Evolutionary conservation across 2,797 vertebrate genomes (phyloP).

Genomic region (Pteronotus mesoamericanus): DNA sequence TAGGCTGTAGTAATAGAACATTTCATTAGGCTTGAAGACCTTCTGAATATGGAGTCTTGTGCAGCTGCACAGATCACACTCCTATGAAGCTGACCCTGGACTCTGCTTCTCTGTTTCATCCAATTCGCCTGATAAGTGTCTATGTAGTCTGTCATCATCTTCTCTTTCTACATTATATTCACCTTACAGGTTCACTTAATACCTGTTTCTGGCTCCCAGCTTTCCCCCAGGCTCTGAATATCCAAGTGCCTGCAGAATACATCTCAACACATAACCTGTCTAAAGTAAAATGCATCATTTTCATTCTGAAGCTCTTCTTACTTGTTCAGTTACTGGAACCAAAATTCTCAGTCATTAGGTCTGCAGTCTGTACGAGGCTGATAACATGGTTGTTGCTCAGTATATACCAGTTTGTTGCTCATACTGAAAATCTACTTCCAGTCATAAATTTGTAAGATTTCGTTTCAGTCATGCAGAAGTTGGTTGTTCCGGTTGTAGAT

Average conservation of each 20-base stretch:
- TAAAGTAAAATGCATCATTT: slow-evolving; percentile 1
- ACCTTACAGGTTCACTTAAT: neutral
- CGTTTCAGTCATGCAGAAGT: neutral
- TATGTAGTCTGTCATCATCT: neutral
- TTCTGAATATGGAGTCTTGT: neutral
- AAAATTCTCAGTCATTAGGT: neutral
- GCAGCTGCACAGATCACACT: neutral
- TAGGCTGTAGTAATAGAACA: neutral
- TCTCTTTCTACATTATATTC: neutral
- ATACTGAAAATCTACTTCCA: neutral
- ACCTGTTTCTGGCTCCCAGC: neutral
- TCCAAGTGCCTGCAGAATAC: neutral
- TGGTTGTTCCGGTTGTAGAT: neutral
- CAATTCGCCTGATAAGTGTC: neutral
- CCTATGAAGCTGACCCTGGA: neutral
- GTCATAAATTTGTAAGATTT: neutral
- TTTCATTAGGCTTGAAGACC: neutral
- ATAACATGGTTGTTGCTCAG: neutral
- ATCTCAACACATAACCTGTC: neutral
- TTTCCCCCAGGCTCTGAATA: neutral
- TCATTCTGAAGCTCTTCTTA: neutral
- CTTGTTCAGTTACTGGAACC: neutral
- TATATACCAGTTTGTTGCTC: neutral
- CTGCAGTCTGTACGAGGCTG: neutral
- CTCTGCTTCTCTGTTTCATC: neutral